These are phyloP conservation scores for Amblyraja radiata DNA, from an alignment of 2,797 vertebrate species.

Conservation along the genomic window DNA sequence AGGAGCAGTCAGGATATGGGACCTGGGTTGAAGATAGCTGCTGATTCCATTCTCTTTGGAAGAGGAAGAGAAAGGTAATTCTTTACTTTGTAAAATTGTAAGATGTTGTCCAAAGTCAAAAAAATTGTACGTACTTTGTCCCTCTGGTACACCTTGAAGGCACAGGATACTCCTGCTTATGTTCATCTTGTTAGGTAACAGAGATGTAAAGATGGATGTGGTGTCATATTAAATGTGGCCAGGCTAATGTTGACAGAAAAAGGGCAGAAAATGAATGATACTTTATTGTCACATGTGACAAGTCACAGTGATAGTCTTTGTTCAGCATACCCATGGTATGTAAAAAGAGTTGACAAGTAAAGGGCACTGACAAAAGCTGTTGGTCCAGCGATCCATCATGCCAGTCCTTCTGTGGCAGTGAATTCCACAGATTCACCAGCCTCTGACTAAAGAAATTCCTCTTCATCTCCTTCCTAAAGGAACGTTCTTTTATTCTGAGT, in stretches of 20 bases:
- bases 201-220: not conserved
- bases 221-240: not conserved
- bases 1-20: slow-evolving; percentile 37
- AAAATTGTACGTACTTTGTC: not conserved
- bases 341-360: too few species aligned
- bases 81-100: not conserved
- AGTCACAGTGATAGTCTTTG: too few species aligned
- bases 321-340: too few species aligned
- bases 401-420: too few species aligned
- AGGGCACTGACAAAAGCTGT: too few species aligned
- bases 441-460: too few species aligned
- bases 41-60: slow-evolving; percentile 29
- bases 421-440: too few species aligned
- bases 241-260: not conserved
- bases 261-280: too few species aligned
- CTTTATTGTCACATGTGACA: too few species aligned
- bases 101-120: not conserved
- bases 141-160: not conserved
- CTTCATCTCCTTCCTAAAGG: too few species aligned
- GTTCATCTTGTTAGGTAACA: not conserved
- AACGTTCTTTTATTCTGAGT: too few species aligned
- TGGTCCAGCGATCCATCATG: too few species aligned
- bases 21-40: slow-evolving; percentile 37
- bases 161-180: not conserved
- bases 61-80: slow-evolving; percentile 31